Evolutionary conservation across 2,888 invertebrate species (phyloP).

Genomic region (Drosophila lutescens): DNA sequence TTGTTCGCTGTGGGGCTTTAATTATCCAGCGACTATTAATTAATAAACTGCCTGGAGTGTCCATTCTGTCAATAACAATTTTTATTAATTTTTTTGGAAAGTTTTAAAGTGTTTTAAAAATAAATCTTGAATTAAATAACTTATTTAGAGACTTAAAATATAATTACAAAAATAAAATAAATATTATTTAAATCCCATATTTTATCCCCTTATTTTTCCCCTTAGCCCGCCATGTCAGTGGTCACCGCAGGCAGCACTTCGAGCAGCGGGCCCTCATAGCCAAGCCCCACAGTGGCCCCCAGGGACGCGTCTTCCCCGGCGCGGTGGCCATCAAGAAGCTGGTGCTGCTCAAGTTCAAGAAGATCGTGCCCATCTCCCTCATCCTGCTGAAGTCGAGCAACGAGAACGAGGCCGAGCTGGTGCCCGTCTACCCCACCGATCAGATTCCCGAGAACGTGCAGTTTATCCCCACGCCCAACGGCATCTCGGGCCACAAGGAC

Average conservation of each 20-base stretch:
- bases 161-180: too few species aligned
- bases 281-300: constrained; percentile 61
- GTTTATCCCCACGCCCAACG: constrained; percentile 81
- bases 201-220: neutral
- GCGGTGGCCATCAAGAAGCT: constrained; percentile 81
- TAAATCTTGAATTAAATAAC: too few species aligned
- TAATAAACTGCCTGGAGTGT: neutral
- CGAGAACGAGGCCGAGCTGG: constrained; percentile 80
- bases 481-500: constrained; percentile 80
- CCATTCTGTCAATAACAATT: neutral
- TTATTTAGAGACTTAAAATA: too few species aligned
- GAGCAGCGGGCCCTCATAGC: constrained; percentile 58
- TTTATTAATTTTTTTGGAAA: too few species aligned
- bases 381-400: constrained; percentile 78
- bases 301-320: constrained; percentile 78
- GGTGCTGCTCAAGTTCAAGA: constrained; percentile 81
- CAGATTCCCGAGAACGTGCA: constrained; percentile 79
- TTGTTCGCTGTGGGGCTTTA: neutral
- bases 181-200: too few species aligned
- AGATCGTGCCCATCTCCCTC: constrained; percentile 79
- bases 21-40: neutral
- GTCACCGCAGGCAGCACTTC: constrained; percentile 47
- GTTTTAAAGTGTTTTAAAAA: too few species aligned
- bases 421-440: constrained; percentile 81
- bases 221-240: constrained; percentile 59